phyloP scores from a whole-genome alignment of 2,113 vertebrate species.

The Tetraodon nigroviridis region DNA sequence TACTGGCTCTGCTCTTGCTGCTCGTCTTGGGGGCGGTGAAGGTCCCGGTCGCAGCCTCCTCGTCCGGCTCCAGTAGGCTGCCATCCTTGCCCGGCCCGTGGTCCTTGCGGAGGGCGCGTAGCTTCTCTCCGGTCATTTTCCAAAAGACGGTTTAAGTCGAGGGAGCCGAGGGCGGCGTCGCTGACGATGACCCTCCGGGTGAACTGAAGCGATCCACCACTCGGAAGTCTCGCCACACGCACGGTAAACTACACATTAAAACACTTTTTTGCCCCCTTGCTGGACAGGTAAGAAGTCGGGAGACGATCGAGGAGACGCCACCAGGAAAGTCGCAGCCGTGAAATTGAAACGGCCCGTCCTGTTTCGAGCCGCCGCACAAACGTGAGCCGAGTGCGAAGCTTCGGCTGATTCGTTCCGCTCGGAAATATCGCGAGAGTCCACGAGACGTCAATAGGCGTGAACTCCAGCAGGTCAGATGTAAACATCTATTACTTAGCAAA shows the following conservation, averaged over 20 bases:
- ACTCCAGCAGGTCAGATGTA: background rate
- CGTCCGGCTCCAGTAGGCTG: slow-evolving; percentile 84
- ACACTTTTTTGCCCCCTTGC: slow-evolving; percentile 18
- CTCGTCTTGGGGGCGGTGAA: slow-evolving; percentile 73
- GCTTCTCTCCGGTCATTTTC: slow-evolving; percentile 94
- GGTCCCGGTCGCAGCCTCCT: slow-evolving; percentile 84
- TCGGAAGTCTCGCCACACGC: slow-evolving; percentile 47
- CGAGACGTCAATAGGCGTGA: slow-evolving; percentile 34
- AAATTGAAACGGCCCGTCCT: slow-evolving; percentile 28
- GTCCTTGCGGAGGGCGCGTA: slow-evolving; percentile 89
- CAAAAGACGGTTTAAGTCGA: slow-evolving; percentile 32
- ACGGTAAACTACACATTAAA: slow-evolving; percentile 60
- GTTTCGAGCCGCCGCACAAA: slow-evolving; percentile 37
- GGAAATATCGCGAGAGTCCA: slow-evolving; percentile 72
- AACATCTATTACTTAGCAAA: too few species aligned
- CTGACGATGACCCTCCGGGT: slow-evolving; percentile 65
- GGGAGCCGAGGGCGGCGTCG: slow-evolving; percentile 61
- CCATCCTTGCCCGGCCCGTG: slow-evolving; percentile 87
- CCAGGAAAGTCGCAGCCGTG: background rate
- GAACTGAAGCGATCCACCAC: slow-evolving; percentile 57
- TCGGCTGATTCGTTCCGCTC: slow-evolving; percentile 65
- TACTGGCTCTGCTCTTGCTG: slow-evolving; percentile 75
- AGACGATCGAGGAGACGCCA: background rate
- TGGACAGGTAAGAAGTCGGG: background rate
- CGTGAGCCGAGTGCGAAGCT: slow-evolving; percentile 46